Conservation (phyloP, 1,140 invertebrate species). For the Spodoptera litura region DNA sequence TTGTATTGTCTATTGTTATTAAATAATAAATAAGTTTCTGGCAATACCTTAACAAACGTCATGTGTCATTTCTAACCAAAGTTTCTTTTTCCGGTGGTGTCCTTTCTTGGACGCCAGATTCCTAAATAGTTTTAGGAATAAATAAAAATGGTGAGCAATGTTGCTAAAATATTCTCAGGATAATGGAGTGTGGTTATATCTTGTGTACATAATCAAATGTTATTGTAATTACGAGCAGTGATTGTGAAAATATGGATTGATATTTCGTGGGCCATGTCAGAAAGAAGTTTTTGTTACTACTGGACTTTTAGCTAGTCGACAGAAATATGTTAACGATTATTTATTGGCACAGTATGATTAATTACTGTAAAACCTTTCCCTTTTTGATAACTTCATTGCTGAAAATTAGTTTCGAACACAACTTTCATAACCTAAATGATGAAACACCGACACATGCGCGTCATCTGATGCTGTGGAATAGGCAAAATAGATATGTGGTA, state of each 20-base stretch:
- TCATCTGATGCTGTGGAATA: constrained; percentile 86
- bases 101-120: constrained; percentile 39
- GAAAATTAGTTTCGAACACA: too few species aligned
- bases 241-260: constrained; percentile 45
- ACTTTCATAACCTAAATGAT: constrained; percentile 77
- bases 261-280: constrained; percentile 15
- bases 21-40: neutral
- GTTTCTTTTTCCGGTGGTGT: constrained; percentile 48
- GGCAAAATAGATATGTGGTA: constrained; percentile 60
- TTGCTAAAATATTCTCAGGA: constrained; percentile 22
- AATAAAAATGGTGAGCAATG: constrained; percentile 47
- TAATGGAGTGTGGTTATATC: constrained; percentile 1
- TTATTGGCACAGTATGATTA: neutral
- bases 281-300: constrained; percentile 3
- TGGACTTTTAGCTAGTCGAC: constrained; percentile 1
- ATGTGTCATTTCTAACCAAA: constrained; percentile 36
- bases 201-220: neutral
- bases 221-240: constrained; percentile 2
- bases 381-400: too few species aligned
- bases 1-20: too few species aligned
- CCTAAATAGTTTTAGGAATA: constrained; percentile 38
- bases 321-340: neutral
- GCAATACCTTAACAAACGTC: constrained; percentile 9
- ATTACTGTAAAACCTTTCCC: too few species aligned
- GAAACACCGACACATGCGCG: constrained; percentile 88